Evolutionary conservation across 2,888 invertebrate species (phyloP).

Genomic region (Brassicogethes aeneus): DNA sequence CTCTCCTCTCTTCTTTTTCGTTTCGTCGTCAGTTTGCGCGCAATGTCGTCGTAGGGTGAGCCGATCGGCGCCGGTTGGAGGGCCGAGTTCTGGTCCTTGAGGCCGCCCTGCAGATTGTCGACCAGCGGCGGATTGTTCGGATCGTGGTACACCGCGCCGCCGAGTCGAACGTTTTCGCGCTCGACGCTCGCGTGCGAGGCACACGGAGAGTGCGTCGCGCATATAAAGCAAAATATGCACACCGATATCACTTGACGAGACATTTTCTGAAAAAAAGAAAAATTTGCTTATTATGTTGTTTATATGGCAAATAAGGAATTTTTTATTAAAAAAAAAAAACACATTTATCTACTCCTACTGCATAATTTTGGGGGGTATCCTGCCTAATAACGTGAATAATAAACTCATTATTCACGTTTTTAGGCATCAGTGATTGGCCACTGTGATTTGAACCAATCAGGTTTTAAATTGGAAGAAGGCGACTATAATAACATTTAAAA

Average conservation of each 20-base stretch:
- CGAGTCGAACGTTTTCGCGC: slow-evolving; percentile 19
- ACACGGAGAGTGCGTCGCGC: slow-evolving; percentile 68
- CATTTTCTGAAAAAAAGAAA: slow-evolving; percentile 26
- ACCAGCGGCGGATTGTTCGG: slow-evolving; percentile 15
- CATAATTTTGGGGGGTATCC: no score
- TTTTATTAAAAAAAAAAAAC: no score
- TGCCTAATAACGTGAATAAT: no score
- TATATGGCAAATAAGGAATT: no score
- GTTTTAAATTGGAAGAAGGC: no score
- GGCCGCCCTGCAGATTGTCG: slow-evolving; percentile 11
- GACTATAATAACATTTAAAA: no score
- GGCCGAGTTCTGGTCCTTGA: no score
- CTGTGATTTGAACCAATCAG: no score
- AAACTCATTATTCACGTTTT: no score
- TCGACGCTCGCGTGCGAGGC: slow-evolving; percentile 52
- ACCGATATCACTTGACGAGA: slow-evolving; percentile 64
- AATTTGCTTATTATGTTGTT: not conserved
- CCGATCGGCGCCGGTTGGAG: slow-evolving; percentile 3
- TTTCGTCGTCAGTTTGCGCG: slow-evolving; percentile 1
- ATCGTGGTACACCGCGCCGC: slow-evolving; percentile 21
- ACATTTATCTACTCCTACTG: no score
- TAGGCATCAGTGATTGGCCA: no score
- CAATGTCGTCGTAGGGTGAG: slow-evolving; percentile 9
- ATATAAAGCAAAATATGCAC: slow-evolving; percentile 75
- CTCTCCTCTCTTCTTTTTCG: slow-evolving; percentile 18